These are phyloP conservation scores for Gryon sp. DNA, from an alignment of 1,140 invertebrate species.

Conservation along the genomic window DNA sequence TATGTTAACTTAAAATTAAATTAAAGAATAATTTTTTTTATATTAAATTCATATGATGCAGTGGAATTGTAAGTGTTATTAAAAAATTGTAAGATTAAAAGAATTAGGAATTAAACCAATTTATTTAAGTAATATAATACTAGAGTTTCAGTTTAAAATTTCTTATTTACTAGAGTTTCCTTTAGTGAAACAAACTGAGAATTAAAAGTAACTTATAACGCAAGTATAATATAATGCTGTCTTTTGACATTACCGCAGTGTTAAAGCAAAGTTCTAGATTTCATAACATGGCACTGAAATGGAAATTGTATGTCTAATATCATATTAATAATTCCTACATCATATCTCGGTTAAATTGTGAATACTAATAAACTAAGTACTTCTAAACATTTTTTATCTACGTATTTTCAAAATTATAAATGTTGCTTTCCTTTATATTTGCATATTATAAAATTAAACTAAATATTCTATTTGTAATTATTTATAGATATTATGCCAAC, in stretches of 20 bases:
- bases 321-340: constrained; percentile 37
- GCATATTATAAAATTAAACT: too few relatives aligned
- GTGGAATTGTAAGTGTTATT: too few relatives aligned
- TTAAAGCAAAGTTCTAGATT: constrained; percentile 53
- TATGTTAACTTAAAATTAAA: too few relatives aligned
- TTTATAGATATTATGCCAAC: too few relatives aligned
- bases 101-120: too few relatives aligned
- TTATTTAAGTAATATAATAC: background rate
- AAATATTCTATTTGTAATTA: too few relatives aligned
- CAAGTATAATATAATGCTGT: constrained; percentile 21
- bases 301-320: constrained; percentile 49
- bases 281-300: constrained; percentile 46
- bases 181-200: constrained; percentile 4
- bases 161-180: background rate
- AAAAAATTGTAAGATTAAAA: too few relatives aligned
- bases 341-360: constrained; percentile 16
- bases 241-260: constrained; percentile 39
- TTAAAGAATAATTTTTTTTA: too few relatives aligned
- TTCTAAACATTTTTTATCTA: too few relatives aligned
- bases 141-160: background rate
- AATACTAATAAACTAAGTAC: background rate
- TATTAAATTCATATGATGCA: too few relatives aligned
- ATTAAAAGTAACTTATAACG: constrained; percentile 18
- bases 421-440: too few relatives aligned
- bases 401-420: too few relatives aligned